These are phyloP conservation scores for Sorex araneus DNA, from an alignment of 2,113 vertebrate species.

Conservation along the genomic window DNA sequence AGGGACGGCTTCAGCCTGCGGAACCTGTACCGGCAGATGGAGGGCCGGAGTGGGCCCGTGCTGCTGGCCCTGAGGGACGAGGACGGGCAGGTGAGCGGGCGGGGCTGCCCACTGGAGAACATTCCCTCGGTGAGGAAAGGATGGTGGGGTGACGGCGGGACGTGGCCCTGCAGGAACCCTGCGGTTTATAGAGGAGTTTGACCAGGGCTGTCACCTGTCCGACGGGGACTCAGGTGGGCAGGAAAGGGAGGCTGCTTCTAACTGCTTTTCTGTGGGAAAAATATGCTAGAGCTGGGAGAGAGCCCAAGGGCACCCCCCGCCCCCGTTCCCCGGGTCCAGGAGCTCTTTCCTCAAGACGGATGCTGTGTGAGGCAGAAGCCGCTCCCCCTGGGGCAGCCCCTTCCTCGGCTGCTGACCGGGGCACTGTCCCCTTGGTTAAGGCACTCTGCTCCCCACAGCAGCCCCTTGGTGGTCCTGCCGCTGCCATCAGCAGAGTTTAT, in stretches of 20 bases:
- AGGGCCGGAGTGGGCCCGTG: slow-evolving; percentile 79
- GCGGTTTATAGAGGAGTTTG: not conserved
- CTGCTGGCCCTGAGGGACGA: slow-evolving; percentile 87
- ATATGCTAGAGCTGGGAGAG: not conserved
- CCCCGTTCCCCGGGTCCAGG: not conserved
- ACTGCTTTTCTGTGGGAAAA: not conserved
- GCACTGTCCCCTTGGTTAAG: not conserved
- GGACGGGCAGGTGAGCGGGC: slow-evolving; percentile 85
- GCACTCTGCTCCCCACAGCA: not conserved
- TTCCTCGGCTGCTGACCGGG: not conserved
- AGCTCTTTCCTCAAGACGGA: not conserved
- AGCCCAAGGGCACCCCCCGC: not conserved
- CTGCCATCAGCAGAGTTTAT: not conserved
- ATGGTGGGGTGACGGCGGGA: not conserved
- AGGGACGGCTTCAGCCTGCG: slow-evolving; percentile 88
- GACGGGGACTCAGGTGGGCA: not conserved
- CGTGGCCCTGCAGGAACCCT: not conserved
- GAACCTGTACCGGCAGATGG: slow-evolving; percentile 89
- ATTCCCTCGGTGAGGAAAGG: not conserved
- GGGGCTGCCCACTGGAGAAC: not conserved
- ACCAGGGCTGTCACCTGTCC: not conserved
- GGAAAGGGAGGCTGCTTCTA: not conserved
- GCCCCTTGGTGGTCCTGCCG: not conserved
- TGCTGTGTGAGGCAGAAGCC: not conserved
- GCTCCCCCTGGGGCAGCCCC: not conserved